These are phyloP conservation scores for Anolis apletophallus DNA, from an alignment of 2,797 vertebrate species.

Conservation along the genomic window DNA sequence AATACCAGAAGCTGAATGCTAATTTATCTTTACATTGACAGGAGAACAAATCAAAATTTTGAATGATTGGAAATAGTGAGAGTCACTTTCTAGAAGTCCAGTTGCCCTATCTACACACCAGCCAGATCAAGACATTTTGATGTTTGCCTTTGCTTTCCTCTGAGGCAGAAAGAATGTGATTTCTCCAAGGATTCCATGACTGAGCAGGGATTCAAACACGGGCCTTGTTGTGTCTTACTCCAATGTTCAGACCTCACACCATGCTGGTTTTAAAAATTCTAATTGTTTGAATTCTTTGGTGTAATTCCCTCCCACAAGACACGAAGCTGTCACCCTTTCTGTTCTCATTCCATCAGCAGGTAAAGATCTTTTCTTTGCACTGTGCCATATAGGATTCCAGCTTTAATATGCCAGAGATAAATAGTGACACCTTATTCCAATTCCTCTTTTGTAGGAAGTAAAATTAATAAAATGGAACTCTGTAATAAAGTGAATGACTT, in stretches of 20 bases:
- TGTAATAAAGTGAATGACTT: neutral
- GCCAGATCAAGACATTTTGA: too few species aligned
- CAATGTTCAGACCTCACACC: too few species aligned
- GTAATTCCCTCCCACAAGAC: neutral
- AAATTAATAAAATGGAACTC: neutral
- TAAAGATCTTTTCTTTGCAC: neutral
- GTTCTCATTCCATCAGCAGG: neutral
- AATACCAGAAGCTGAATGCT: neutral
- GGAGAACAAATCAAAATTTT: neutral
- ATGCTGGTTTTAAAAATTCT: too few species aligned
- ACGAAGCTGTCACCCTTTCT: too few species aligned
- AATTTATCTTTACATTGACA: conserved; percentile 1
- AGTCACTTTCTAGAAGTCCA: neutral
- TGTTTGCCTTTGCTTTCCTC: too few species aligned
- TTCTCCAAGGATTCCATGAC: too few species aligned
- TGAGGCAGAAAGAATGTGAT: too few species aligned
- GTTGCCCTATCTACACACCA: neutral
- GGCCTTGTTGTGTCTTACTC: too few species aligned
- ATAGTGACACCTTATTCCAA: neutral
- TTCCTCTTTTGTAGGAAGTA: neutral
- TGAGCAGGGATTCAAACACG: too few species aligned
- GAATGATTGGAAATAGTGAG: neutral
- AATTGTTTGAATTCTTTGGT: neutral
- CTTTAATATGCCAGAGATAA: neutral
- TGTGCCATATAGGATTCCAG: too few species aligned